phyloP scores from a whole-genome alignment of 2,888 invertebrate genomes.

The Eupithecia inturbata region DNA sequence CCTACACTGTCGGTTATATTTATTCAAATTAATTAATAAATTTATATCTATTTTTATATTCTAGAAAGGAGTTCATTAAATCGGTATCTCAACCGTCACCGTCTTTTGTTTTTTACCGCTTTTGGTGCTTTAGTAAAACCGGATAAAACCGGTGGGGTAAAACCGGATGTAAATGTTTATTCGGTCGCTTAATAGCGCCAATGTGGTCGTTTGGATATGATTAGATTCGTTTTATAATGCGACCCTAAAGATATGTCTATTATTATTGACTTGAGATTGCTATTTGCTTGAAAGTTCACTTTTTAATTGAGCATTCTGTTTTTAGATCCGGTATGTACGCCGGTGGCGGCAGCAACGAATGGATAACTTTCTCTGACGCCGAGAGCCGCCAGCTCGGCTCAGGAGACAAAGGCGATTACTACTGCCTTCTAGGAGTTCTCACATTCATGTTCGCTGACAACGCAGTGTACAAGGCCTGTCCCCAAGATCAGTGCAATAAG shows the following conservation, averaged over 20 bases:
- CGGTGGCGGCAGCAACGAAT: constrained; percentile 84
- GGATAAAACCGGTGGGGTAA: too few species aligned
- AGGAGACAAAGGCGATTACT: constrained; percentile 93
- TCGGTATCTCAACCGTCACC: too few species aligned
- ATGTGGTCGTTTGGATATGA: too few species aligned
- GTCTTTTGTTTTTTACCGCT: too few species aligned
- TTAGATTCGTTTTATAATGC: neutral
- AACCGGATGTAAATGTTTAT: too few species aligned
- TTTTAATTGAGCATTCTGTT: constrained; percentile 23
- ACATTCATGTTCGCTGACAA: constrained; percentile 92
- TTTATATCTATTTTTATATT: too few species aligned
- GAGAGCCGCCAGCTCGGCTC: constrained; percentile 88
- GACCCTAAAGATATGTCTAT: neutral
- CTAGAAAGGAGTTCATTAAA: too few species aligned
- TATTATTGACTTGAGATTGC: neutral
- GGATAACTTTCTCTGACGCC: constrained; percentile 91
- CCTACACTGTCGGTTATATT: too few species aligned
- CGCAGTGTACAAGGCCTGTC: constrained; percentile 96
- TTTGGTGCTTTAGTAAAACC: too few species aligned
- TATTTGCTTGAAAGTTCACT: neutral
- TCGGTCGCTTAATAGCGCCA: too few species aligned
- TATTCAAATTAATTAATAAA: too few species aligned
- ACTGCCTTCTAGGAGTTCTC: constrained; percentile 90
- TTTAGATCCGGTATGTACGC: constrained; percentile 72
- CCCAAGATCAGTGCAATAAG: constrained; percentile 95